Base-by-base conservation (phyloP, 1,140 invertebrate genomes). In the Polyergus mexicanus region DNA sequence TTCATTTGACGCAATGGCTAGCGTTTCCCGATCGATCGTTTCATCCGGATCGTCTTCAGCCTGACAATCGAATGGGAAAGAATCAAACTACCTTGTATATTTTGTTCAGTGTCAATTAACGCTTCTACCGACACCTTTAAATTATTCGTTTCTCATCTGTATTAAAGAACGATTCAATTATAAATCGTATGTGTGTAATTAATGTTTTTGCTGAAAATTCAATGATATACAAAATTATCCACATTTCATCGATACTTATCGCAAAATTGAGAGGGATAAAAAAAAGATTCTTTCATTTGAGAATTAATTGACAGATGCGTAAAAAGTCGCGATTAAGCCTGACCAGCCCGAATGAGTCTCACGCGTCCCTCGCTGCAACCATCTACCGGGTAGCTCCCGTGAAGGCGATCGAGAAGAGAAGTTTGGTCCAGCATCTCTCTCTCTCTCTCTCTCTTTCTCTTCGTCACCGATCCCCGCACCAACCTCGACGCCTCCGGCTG, bases 401-500 rank as follows among this genome's bases (percentile, higher is more conserved):
- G 41, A 16, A 71, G 25, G 47, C 3, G 22, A 69, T 38, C 19
- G 54, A 56, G 54, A 56, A 74, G 75, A 47, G 88, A 87, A 84
- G 88, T 88, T 91, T 71, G 84, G 88, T 92, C 90, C 83, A 86
- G 87, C 69, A 19, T 84, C 47, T 85, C 89, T 77, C 76, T 78
- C 69, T 71, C 83, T 90, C 78, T 88, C 91, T 90, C 86, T 88
- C 62, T 85, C 88, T 83, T 83, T 88, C 66, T 75, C 78, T 76
- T 68, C 62, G 35, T 84, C 80, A 80, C 75, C 85, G 35, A 60
- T 66, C 77, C 80, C 80, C 85, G 81, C 88, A 85, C 91, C 88
- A 65, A 85, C 90, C 87, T 84, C 87, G 86, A 91, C 80, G 85
- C 88, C 87, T 86, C 89, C 83, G 83, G 77, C 80, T 91, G 87